Percentiles rank a stretch among this genome's conserved stretches.
Conservation (phyloP, 2,888 invertebrate species). For the Bombylius major region DNA sequence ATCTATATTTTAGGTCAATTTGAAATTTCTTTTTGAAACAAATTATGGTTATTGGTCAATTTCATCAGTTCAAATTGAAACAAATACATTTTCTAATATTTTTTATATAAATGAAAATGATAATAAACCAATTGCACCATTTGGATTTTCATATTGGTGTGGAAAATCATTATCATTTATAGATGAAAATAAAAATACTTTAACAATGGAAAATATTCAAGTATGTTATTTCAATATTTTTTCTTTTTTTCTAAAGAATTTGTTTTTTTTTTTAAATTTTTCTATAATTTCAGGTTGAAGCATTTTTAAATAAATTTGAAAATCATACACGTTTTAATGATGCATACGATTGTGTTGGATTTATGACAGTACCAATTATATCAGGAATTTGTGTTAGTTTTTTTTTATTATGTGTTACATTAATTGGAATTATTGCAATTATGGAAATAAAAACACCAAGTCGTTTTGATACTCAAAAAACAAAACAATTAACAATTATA, state of each 20-base stretch:
- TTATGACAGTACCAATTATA: conserved; percentile 86
- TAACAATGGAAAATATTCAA: conserved; percentile 42
- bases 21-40: conserved; percentile 7
- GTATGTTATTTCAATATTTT: conserved; percentile 25
- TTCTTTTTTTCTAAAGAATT: no score
- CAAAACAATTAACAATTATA: conserved; percentile 78
- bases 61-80: conserved; percentile 43
- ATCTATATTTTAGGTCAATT: background rate
- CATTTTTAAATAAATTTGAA: background rate
- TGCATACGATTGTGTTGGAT: conserved; percentile 80
- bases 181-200: conserved; percentile 33
- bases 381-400: conserved; percentile 72
- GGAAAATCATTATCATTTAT: conserved; percentile 39
- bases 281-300: conserved; percentile 37
- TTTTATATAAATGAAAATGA: conserved; percentile 22
- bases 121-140: conserved; percentile 38
- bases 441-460: conserved; percentile 92
- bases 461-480: conserved; percentile 90
- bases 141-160: conserved; percentile 45
- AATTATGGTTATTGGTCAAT: conserved; percentile 42
- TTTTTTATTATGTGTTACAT: conserved; percentile 62
- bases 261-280: background rate
- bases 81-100: conserved; percentile 13
- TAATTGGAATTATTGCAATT: conserved; percentile 74
- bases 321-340: conserved; percentile 44